A percentile compares a stretch with the other conserved stretches of the same genome.
phyloP scores from a whole-genome alignment of 2,888 invertebrate genomes.

The Drosophila paranaensis region DNA sequence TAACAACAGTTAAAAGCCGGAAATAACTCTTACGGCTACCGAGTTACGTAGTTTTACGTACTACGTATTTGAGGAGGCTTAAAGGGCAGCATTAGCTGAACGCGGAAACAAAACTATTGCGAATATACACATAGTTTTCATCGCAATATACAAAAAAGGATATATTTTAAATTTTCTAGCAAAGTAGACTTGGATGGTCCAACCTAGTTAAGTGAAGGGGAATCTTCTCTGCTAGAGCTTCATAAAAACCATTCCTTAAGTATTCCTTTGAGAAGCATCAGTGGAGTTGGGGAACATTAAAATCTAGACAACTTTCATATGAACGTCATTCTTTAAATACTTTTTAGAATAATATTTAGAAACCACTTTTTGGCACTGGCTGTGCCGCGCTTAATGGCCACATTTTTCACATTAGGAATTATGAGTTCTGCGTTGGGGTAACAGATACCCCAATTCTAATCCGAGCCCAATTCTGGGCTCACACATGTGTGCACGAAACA shows the following conservation, averaged over 20 bases:
- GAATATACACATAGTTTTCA: too few relatives aligned
- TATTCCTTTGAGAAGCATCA: not conserved
- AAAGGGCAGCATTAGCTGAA: constrained; percentile 1
- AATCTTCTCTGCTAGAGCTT: not conserved
- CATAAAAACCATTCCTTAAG: not conserved
- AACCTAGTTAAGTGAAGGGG: too few relatives aligned
- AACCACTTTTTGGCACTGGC: not conserved
- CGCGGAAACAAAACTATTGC: too few relatives aligned
- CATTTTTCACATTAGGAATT: constrained; percentile 54
- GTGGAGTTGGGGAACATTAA: not conserved
- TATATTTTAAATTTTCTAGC: too few relatives aligned
- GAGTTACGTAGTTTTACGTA: too few relatives aligned
- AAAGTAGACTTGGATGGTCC: too few relatives aligned
- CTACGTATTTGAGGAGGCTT: not conserved
- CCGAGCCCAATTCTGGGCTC: constrained; percentile 18
- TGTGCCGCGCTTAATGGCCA: constrained; percentile 41
- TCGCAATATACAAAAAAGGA: too few relatives aligned
- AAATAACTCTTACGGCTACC: constrained; percentile 32
- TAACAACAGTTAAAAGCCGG: constrained; percentile 44
- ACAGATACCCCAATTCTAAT: constrained; percentile 30
- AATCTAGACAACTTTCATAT: not conserved
- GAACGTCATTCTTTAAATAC: not conserved
- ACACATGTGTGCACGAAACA: constrained; percentile 47
- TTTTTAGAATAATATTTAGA: not conserved
- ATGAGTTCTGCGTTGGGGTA: constrained; percentile 27